A percentile compares a stretch with the other conserved stretches of the same genome.
phyloP scores from a whole-genome alignment of 2,113 vertebrate genomes.

The Pongo pygmaeus region DNA sequence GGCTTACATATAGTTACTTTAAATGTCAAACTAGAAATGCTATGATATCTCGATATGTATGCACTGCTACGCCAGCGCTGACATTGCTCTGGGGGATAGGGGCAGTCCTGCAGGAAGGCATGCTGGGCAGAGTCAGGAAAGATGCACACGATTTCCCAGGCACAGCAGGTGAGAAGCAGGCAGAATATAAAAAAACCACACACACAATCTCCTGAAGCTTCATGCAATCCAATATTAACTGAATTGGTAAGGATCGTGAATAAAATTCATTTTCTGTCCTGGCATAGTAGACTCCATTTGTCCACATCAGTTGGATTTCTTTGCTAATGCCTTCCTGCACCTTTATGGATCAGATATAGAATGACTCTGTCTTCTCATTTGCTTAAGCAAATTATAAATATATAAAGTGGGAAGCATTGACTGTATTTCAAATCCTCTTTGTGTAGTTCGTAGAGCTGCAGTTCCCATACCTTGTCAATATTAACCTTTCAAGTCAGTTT shows the following conservation, averaged over 20 bases:
- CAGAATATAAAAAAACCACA: neutral
- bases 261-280: neutral
- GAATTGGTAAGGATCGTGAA: neutral
- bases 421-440: neutral
- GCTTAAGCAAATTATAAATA: constrained; percentile 18
- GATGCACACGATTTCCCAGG: neutral
- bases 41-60: neutral
- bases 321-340: neutral
- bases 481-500: neutral
- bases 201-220: neutral
- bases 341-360: neutral
- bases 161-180: neutral
- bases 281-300: neutral
- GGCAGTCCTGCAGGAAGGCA: neutral
- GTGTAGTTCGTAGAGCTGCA: neutral
- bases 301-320: neutral
- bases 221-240: neutral
- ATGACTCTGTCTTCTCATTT: constrained; percentile 4
- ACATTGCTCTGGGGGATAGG: neutral
- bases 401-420: neutral
- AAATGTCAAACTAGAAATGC: neutral
- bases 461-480: neutral
- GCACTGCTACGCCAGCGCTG: no score
- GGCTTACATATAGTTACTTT: neutral
- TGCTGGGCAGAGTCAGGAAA: neutral